Conservation (phyloP, 1,140 invertebrate genomes). For the Lerema accius region DNA sequence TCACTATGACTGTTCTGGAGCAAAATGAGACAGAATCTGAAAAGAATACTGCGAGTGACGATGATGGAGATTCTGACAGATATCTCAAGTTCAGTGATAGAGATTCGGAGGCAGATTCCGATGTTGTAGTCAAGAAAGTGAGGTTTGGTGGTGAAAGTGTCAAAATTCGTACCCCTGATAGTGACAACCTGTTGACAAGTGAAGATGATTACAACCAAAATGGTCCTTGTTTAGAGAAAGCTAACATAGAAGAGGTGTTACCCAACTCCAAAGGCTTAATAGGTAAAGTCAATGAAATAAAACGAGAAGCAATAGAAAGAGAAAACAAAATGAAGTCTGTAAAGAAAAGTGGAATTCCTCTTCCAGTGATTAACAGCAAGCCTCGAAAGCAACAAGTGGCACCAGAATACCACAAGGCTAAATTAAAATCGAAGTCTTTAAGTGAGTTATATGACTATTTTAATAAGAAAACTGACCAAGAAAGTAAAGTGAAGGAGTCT, state of each 20-base stretch:
- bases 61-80: slow-evolving; percentile 74
- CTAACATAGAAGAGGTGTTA: slow-evolving; percentile 48
- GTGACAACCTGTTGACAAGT: slow-evolving; percentile 84
- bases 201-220: slow-evolving; percentile 73
- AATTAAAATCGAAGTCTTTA: slow-evolving; percentile 78
- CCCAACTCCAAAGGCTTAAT: slow-evolving; percentile 51
- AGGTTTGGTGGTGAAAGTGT: slow-evolving; percentile 92
- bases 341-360: slow-evolving; percentile 72
- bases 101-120: slow-evolving; percentile 83
- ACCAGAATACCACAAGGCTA: slow-evolving; percentile 56
- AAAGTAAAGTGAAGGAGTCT: slow-evolving; percentile 48
- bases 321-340: slow-evolving; percentile 40
- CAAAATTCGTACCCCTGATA: slow-evolving; percentile 92
- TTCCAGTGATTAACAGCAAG: slow-evolving; percentile 69
- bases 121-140: slow-evolving; percentile 85
- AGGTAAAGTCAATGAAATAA: slow-evolving; percentile 68
- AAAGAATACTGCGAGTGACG: slow-evolving; percentile 73
- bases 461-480: slow-evolving; percentile 69
- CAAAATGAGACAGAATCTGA: slow-evolving; percentile 83
- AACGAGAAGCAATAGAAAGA: slow-evolving; percentile 55
- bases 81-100: slow-evolving; percentile 84
- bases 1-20: slow-evolving; percentile 91
- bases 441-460: slow-evolving; percentile 79
- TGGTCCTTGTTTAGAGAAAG: slow-evolving; percentile 43
- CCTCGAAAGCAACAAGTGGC: slow-evolving; percentile 41